phyloP scores from a whole-genome alignment of 2,888 invertebrate species.

The Ganaspis brasiliensis region DNA sequence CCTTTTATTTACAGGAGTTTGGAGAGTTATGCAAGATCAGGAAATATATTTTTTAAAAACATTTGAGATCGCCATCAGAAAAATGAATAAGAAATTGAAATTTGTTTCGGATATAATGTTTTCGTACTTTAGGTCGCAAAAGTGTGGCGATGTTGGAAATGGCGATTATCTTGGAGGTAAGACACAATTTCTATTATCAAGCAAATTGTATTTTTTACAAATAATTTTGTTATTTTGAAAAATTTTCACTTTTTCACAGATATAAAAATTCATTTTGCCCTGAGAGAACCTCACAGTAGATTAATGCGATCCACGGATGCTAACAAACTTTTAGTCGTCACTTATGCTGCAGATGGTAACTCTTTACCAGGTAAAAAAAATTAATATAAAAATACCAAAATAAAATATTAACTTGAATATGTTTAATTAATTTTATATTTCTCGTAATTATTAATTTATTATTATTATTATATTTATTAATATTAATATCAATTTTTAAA shows the following conservation, averaged over 20 bases:
- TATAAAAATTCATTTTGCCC: constrained; percentile 77
- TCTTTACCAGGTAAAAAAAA: constrained; percentile 82
- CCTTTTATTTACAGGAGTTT: constrained; percentile 82
- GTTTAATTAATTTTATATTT: no score
- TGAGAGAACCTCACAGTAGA: constrained; percentile 76
- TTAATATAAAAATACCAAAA: no score
- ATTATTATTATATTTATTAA: background rate
- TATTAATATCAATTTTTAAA: background rate
- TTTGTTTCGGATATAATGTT: constrained; percentile 86
- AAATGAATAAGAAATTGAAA: constrained; percentile 80
- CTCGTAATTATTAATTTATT: background rate
- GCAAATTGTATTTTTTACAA: no score
- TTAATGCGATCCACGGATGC: constrained; percentile 71
- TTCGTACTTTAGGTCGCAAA: constrained; percentile 83
- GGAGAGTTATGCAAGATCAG: constrained; percentile 85
- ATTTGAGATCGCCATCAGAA: constrained; percentile 84
- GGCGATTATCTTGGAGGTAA: constrained; percentile 79
- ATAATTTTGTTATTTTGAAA: constrained; percentile 5
- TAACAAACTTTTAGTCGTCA: constrained; percentile 83
- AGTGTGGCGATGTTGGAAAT: constrained; percentile 81
- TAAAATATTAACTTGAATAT: no score
- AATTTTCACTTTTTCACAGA: constrained; percentile 59
- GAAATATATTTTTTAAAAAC: constrained; percentile 84
- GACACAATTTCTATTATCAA: background rate
- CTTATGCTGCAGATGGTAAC: constrained; percentile 89